These are phyloP conservation scores for Heliconius eleuchia DNA, from an alignment of 1,140 invertebrate species.

Conservation along the genomic window DNA sequence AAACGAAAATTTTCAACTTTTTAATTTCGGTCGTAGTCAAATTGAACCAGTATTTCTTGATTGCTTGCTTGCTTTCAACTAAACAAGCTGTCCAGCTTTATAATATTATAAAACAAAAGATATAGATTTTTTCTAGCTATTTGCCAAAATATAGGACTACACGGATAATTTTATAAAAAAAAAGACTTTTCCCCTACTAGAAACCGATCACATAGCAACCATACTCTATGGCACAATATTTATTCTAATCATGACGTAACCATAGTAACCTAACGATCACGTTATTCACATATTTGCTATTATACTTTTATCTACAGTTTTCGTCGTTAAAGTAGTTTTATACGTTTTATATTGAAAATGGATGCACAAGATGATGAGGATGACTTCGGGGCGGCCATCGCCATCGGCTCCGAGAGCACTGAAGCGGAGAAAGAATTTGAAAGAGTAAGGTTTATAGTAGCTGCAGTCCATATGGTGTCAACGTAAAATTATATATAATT, in stretches of 20 bases:
- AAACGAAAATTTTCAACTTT: not conserved
- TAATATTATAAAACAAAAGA: too few species aligned
- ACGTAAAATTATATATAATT: too few species aligned
- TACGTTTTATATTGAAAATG: constrained; percentile 3
- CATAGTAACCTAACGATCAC: constrained; percentile 47
- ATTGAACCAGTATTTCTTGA: too few species aligned
- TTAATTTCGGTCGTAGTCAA: too few species aligned
- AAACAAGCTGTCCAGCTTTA: too few species aligned
- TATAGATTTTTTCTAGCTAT: too few species aligned
- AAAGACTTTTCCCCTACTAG: too few species aligned
- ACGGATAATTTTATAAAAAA: too few species aligned
- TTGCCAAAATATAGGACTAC: too few species aligned
- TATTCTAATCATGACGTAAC: constrained; percentile 28
- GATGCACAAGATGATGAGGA: constrained; percentile 51
- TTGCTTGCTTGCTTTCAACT: too few species aligned
- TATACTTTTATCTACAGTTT: constrained; percentile 37
- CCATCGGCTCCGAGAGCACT: constrained; percentile 63
- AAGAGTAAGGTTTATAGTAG: constrained; percentile 45
- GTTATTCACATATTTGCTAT: constrained; percentile 37
- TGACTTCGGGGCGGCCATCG: constrained; percentile 57
- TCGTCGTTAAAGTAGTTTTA: not conserved
- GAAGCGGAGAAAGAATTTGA: constrained; percentile 72
- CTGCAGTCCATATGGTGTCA: too few species aligned
- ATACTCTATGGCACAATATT: not conserved
- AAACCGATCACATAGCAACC: not conserved